These are phyloP conservation scores for Drosophila rhopaloa DNA, from an alignment of 1,140 invertebrate genomes.

Conservation along the genomic window DNA sequence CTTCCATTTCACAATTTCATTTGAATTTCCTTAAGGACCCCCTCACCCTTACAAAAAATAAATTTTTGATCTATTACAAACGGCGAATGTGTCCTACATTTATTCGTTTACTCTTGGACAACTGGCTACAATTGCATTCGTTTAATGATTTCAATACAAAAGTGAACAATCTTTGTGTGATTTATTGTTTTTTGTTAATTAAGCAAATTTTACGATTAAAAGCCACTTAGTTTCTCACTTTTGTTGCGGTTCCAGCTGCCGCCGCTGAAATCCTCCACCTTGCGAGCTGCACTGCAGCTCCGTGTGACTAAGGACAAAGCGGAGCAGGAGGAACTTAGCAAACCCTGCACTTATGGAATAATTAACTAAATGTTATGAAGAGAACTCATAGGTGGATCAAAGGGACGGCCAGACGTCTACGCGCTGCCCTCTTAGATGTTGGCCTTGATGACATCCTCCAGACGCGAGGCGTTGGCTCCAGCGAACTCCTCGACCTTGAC, in stretches of 20 bases:
- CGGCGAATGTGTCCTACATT: slow-evolving; percentile 42
- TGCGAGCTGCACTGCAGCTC: slow-evolving; percentile 22
- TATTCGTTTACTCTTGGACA: slow-evolving; percentile 43
- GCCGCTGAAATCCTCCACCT: not conserved
- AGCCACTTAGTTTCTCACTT: slow-evolving; percentile 69
- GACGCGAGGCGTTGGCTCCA: slow-evolving; percentile 91
- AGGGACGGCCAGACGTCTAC: slow-evolving; percentile 25
- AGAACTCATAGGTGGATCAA: slow-evolving; percentile 43
- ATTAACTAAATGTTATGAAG: slow-evolving; percentile 66
- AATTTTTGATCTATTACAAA: slow-evolving; percentile 9
- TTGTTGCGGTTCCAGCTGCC: slow-evolving; percentile 27
- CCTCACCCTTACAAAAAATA: not conserved
- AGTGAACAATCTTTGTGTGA: slow-evolving; percentile 38
- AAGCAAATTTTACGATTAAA: slow-evolving; percentile 71
- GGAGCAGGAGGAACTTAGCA: slow-evolving; percentile 16
- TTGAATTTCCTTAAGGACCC: not conserved
- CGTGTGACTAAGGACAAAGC: not conserved
- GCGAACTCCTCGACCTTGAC: slow-evolving; percentile 90
- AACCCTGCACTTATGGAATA: slow-evolving; percentile 72
- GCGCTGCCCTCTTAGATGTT: slow-evolving; percentile 41
- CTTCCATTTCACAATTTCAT: slow-evolving; percentile 22
- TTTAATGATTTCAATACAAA: slow-evolving; percentile 48
- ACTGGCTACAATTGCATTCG: slow-evolving; percentile 49
- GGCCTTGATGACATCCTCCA: slow-evolving; percentile 83
- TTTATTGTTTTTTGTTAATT: slow-evolving; percentile 45